Percentiles rank a stretch among this genome's conserved stretches.
phyloP scores from a whole-genome alignment of 2,797 vertebrate genomes.

The Helostoma temminkii region DNA sequence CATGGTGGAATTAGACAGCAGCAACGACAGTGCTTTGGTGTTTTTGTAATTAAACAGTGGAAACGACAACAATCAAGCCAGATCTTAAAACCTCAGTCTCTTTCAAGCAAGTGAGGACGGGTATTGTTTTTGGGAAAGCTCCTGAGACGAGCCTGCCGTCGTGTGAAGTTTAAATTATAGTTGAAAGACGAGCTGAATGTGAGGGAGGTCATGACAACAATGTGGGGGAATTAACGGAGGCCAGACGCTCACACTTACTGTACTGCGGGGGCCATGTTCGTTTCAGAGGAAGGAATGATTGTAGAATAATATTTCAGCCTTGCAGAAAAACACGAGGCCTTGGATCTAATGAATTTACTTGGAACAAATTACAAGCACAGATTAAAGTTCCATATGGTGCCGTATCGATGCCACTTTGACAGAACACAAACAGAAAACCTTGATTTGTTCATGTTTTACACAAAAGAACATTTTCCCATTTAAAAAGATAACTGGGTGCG shows the following conservation, averaged over 20 bases:
- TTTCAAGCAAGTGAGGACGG: conserved; percentile 66
- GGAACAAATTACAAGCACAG: conserved; percentile 15
- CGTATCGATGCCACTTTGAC: background rate
- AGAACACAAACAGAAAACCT: conserved; percentile 2
- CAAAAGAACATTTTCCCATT: background rate
- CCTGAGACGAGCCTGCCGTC: conserved; percentile 60
- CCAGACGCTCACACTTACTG: background rate
- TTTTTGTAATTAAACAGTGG: conserved; percentile 75
- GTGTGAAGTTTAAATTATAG: conserved; percentile 64
- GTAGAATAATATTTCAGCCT: conserved; percentile 3
- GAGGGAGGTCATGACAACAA: conserved; percentile 66
- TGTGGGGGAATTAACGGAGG: conserved; percentile 13
- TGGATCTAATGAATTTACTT: conserved; percentile 18
- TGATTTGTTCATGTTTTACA: conserved; percentile 7
- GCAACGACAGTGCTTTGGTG: conserved; percentile 70
- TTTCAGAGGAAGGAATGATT: conserved; percentile 4
- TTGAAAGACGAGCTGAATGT: conserved; percentile 71
- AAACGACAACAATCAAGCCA: conserved; percentile 80
- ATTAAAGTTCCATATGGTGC: conserved; percentile 18
- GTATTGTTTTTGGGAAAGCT: conserved; percentile 74
- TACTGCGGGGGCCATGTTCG: conserved; percentile 11
- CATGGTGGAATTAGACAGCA: conserved; percentile 72
- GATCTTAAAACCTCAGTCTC: conserved; percentile 68
- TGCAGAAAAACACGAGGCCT: conserved; percentile 11
- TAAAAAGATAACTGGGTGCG: background rate